phyloP scores from a whole-genome alignment of 2,888 invertebrate genomes.

The Archips xylosteana region DNA sequence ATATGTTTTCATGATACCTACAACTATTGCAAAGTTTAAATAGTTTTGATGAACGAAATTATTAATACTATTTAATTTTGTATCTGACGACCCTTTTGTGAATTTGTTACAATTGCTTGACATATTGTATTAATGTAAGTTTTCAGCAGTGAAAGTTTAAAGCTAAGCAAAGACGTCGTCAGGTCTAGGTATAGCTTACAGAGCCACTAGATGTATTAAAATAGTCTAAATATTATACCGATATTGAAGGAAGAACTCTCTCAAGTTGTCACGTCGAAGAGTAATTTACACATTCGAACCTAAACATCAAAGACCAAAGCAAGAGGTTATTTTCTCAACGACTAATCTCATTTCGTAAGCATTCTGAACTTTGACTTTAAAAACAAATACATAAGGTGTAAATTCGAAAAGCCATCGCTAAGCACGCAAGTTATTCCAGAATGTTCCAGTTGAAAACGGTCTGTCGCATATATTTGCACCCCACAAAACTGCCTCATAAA shows the following conservation, averaged over 20 bases:
- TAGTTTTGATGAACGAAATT: no score
- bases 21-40: no score
- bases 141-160: no score
- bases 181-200: no score
- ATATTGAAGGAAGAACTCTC: background rate
- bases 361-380: background rate
- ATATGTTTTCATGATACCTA: no score
- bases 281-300: background rate
- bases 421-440: background rate
- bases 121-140: no score
- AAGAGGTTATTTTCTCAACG: background rate
- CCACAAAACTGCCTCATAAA: conserved; percentile 52
- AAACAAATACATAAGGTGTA: background rate
- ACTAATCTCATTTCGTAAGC: background rate
- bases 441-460: conserved; percentile 46
- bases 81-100: no score
- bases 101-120: no score
- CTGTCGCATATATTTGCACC: conserved; percentile 55
- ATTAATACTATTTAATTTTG: no score
- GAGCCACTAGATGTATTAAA: no score
- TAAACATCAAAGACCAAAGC: background rate
- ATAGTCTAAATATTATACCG: background rate
- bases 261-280: background rate
- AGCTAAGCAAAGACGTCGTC: no score
- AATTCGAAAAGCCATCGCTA: background rate